Evolutionary conservation across 1,140 invertebrate species (phyloP), one percentile per base, ranked within the genome.

Genomic region (Antheraea mylitta): DNA sequence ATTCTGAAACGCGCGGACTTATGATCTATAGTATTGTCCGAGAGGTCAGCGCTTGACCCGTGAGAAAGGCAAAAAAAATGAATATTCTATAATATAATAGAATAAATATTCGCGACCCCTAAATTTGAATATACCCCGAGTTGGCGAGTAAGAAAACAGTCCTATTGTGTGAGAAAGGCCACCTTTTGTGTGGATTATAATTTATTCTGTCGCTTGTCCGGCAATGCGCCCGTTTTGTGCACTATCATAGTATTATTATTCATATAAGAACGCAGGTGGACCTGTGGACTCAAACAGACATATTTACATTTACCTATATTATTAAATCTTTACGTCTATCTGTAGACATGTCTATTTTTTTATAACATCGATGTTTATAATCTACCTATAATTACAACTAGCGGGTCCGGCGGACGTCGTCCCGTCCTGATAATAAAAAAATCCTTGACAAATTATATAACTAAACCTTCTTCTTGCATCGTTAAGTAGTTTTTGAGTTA

Each of bases 31-130:
- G 69, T 67, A 85, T 87, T 88, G 87, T 89, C 84, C 82, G 68
- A 82, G 76, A 90, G 89, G 89, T 91, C 89, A 90, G 66, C 73
- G 81, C 85, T 90, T 89, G 87, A 89, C 87, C 86, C 89, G 89
- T 90, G 89, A 90, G 89, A 90, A 91, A 76, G 79, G 76, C 69
- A 69, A 81, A 85, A 86, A 83, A 84, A 79, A 70, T 66, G 64
- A 76, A 78, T 78, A 60, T 60, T 18, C 10, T 61, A 53, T n/a
- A 16, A 53, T 53, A 53, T 13, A 53, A 53, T 13, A 53, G 7
- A 53, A 53, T 53, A 53, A 53, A 53, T 11, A 87, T 83, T 84
- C 78, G 48, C 83, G 84, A 89, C 89, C 87, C 89, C 86, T 85
- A 88, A 88, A 90, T 91, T 91, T 91, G 89, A 91, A 91, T 91